Evolutionary conservation across 1,140 invertebrate species (phyloP), one percentile per base, ranked within the genome.

Genomic region (Drosophila arizonae): DNA sequence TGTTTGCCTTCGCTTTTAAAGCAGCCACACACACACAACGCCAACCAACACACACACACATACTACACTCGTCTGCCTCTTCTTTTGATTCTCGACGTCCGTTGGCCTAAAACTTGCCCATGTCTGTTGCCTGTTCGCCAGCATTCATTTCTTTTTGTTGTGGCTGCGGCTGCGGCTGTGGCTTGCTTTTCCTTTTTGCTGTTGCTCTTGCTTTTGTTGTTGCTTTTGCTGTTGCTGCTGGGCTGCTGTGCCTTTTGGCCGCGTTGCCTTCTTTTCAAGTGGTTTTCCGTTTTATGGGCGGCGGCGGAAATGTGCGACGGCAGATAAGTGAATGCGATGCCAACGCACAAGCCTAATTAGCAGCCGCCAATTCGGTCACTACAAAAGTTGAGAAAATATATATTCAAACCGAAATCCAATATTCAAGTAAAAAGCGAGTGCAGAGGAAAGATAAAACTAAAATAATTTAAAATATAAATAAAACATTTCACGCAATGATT

Each of bases 21-120:
- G 66, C 69, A 75, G 43, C 79, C 72, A 43, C 76, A 41, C 21
- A 26, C 28, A 43, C 55, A 15, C n/a, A 17, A 1, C 17, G 1
- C 17, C 17, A 17, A 17, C 17, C 17, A 0, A 17, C 17, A 17
- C 45, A 46, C 45, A 33, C 65, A 21, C n/a, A 0, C 17, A 17
- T 24, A 28, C 13, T 13, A 9, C 21, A 21, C 61, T 50, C 48
- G 50, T 39, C 41, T 41, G 52, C 36, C 36, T 43, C 45, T 58
- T 58, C 62, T 81, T 81, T 77, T 85, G 77, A 79, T 80, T 85
- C 74, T 56, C 63, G 64, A 17, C 61, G 71, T 63, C 64, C 76
- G 69, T 65, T 85, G 76, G 62, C 76, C 75, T 57, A 76, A 54
- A 43, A 13, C 26, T 60, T 60, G 39, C 9, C 43, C 48, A 26